These are phyloP conservation scores for Hyperoodon ampullatus DNA, from an alignment of 2,113 vertebrate genomes.

Conservation along the genomic window DNA sequence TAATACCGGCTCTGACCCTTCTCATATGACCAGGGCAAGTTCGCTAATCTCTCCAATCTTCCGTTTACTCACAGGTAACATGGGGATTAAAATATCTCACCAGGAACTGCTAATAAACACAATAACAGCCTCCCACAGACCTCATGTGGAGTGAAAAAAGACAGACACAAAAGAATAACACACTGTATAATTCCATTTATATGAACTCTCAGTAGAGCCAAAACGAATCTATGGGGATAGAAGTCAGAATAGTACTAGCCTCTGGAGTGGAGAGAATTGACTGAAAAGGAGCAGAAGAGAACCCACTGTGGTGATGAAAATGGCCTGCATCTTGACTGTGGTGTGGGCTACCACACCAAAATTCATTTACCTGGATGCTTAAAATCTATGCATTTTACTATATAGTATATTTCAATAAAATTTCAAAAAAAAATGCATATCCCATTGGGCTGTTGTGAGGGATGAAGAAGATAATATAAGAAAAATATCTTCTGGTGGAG, in stretches of 20 bases:
- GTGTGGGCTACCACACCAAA: not conserved
- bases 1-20: not conserved
- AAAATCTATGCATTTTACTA: conserved; percentile 3
- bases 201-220: not conserved
- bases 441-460: not conserved
- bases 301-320: not conserved
- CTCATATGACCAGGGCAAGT: not conserved
- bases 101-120: not conserved
- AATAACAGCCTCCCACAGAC: not conserved
- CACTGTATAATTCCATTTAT: not conserved
- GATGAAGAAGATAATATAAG: conserved; percentile 12
- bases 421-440: not conserved
- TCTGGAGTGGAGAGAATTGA: not conserved
- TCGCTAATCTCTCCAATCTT: not conserved
- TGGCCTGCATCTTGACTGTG: not conserved
- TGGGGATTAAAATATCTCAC: conserved; percentile 1
- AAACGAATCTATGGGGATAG: not conserved
- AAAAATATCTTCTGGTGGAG: not conserved
- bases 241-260: not conserved
- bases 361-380: not conserved
- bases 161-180: not conserved
- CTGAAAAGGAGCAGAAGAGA: not conserved
- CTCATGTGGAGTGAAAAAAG: not conserved
- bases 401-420: not conserved
- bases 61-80: not conserved